Base-by-base conservation (phyloP, 2,113 vertebrate genomes). In the Ceuthmochares aereus region DNA sequence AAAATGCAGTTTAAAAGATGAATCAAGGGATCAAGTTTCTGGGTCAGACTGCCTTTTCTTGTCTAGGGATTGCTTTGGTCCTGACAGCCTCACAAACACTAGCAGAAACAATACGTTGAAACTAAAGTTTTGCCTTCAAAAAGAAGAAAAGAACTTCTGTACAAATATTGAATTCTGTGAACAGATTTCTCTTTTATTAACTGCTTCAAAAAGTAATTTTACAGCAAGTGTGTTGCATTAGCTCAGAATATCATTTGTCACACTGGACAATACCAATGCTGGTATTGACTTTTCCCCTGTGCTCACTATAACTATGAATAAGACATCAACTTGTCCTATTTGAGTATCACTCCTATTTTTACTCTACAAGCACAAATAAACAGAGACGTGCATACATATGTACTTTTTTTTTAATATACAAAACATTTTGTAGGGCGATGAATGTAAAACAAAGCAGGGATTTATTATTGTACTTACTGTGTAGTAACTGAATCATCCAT, bases 161-260 rank as follows among this genome's bases (percentile, higher is more conserved):
- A 81, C 68, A 73, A 94, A 91, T 63, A 93, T 7, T 84, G 73
- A 94, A 94, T 94, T 96, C 54, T 36, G 84, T 92, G 97, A 98
- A 98, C 97, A 98, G 97, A 97, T 98, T 97, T 96, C 92, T 95
- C 96, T 97, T 97, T 97, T 97, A 97, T 96, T 94, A 87, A 89
- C 97, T 98, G 96, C 98, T 98, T 98, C 96, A 97, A 72, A 97
- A 97, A 98, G 97, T 98, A 97, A 97, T 98, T 96, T 97, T 97
- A 96, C 97, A 98, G 96, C 96, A 97, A 97, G 87, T 34, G 42
- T 87, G 86, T 93, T 97, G 97, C 97, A 96, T 96, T 78, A 88
- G 93, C 92, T 97, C 95, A 91, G 97, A 97, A 89, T 92, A 97
- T 86, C 91, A 95, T 97, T 97, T 97, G 96, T 97, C 97, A 98